Evolutionary conservation across 2,113 vertebrate genomes (phyloP).

Genomic region (Tinamus guttatus): DNA sequence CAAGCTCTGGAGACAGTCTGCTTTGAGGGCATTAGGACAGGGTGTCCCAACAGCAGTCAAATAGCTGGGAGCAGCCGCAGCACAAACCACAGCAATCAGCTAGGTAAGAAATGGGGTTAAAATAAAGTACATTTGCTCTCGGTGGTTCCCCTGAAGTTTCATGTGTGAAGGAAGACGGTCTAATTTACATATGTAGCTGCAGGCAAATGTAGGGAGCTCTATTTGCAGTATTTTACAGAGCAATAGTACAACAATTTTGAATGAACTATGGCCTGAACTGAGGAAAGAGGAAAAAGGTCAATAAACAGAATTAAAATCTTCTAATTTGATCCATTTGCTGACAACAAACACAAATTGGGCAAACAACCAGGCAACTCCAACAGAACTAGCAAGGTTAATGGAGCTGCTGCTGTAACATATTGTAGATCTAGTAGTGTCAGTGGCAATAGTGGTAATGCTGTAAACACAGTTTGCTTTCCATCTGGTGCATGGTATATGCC

Average conservation of each 20-base stretch:
- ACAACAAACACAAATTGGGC: conserved; percentile 70
- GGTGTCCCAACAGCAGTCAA: fast-evolving
- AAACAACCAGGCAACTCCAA: conserved; percentile 65
- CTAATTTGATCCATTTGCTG: conserved; percentile 66
- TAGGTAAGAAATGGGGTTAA: fast-evolving
- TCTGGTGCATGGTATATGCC: conserved; percentile 63
- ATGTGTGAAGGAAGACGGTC: neutral
- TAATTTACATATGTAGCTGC: neutral
- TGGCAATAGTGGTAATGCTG: conserved; percentile 62
- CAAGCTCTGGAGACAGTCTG: neutral
- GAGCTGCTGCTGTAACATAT: conserved; percentile 70
- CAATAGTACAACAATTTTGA: conserved; percentile 28
- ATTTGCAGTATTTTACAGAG: conserved; percentile 14
- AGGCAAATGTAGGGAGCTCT: neutral
- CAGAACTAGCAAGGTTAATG: conserved; percentile 71
- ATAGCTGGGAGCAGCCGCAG: fast-evolving
- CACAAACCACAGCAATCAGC: fast-evolving
- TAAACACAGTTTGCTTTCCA: conserved; percentile 74
- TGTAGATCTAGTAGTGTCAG: conserved; percentile 69
- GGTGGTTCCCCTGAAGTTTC: neutral
- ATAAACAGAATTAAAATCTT: conserved; percentile 62
- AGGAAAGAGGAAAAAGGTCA: conserved; percentile 44
- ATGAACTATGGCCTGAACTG: conserved; percentile 35
- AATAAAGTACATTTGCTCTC: neutral
- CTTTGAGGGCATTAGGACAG: too few species aligned